Evolutionary conservation across 2,888 invertebrate species (phyloP), one percentile per base, ranked within the genome.

Genomic region (Agonopterix arenella): DNA sequence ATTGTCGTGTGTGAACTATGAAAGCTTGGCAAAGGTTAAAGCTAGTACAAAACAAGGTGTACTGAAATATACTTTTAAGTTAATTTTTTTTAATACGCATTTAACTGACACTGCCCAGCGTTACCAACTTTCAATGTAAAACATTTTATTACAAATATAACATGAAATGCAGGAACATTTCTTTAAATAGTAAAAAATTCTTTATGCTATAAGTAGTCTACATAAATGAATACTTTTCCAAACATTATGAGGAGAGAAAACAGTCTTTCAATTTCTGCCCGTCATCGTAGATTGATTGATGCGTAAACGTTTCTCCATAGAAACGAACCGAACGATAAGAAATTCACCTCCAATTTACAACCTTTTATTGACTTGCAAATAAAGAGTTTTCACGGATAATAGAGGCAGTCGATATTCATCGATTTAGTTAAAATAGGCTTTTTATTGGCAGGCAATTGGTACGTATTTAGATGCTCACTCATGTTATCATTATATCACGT

Each of bases 281-380:
- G 73, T 70, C 75, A 70, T 57, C 47, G 56, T 37, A 49, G 61
- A 61, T 72, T 77, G 77, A 78, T 77, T 69, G 75, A 76, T 74
- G 70, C 56, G 61, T 58, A 44, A 7, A 4, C 49, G 45, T 55
- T 51, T 50, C 55, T 46, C 56, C 54, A 66, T 66, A 63, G 66
- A 68, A 61, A 48, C 42, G 52, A 61, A 59, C 58, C 60, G 68
- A 59, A 57, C 60, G 68, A 68, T 74, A 69, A 66, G 64, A 68
- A 68, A 68, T 67, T 64, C 63, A 54, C 62, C 59, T 60, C 64
- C 65, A 70, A 73, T 76, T 73, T 68, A 68, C 28, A 13, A n/a
- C 43, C 40, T 36, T 43, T 43, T 41, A 45, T 43, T 43, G 43
- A 43, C 43, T 11, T 43, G 13, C 43, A 43, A 43, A 13, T 43